These are phyloP conservation scores for Xenopus borealis DNA, from an alignment of 2,113 vertebrate genomes.

Conservation along the genomic window DNA sequence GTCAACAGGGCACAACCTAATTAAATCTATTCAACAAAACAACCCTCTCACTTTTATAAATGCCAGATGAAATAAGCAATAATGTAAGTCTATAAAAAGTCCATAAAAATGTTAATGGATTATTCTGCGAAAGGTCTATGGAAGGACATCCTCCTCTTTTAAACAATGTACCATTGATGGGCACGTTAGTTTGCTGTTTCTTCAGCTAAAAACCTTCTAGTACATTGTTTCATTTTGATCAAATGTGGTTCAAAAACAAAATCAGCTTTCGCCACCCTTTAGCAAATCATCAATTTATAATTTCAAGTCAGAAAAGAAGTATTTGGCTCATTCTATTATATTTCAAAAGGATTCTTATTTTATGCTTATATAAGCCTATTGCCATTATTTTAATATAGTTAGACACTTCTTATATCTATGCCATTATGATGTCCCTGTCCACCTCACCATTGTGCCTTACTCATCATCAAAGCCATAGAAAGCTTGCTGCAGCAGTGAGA, in stretches of 20 bases:
- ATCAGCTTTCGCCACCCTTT: neutral
- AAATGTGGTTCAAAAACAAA: neutral
- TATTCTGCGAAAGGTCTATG: neutral
- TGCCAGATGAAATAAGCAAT: slow-evolving; percentile 10
- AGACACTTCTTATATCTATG: too few species aligned
- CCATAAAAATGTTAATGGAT: slow-evolving; percentile 7
- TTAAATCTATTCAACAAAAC: slow-evolving; percentile 27
- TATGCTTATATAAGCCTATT: too few species aligned
- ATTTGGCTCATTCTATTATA: neutral
- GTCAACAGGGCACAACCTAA: slow-evolving; percentile 38
- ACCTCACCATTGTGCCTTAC: too few species aligned
- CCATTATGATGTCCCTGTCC: too few species aligned
- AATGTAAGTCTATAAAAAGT: slow-evolving; percentile 5
- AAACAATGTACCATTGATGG: slow-evolving; percentile 3
- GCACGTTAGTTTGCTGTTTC: neutral
- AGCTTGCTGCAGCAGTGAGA: too few species aligned
- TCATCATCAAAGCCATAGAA: too few species aligned
- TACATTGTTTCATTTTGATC: neutral
- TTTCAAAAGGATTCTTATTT: too few species aligned
- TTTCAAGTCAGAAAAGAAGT: neutral
- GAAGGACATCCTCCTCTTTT: neutral
- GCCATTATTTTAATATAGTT: too few species aligned
- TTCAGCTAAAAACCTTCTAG: neutral
- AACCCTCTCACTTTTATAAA: slow-evolving; percentile 15
- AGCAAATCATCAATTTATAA: neutral